Conservation (phyloP, 2,113 vertebrate genomes). For the Ptychochromis oligacanthus region DNA sequence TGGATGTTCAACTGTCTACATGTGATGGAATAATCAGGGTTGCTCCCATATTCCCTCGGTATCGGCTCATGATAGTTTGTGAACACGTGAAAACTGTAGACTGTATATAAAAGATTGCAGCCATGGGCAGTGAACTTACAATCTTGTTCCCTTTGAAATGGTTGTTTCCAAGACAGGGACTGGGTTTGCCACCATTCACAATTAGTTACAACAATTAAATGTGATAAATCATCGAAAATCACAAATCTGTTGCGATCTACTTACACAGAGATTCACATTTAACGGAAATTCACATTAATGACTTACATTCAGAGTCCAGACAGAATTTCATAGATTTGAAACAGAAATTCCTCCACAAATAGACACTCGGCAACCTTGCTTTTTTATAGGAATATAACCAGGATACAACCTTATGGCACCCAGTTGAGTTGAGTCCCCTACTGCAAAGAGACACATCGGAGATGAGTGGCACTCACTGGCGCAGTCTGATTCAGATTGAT, state of each 20-base stretch:
- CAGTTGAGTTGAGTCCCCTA: background rate
- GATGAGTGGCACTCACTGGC: background rate
- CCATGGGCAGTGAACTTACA: background rate
- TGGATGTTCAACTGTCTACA: too few relatives aligned
- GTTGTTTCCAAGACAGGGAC: background rate
- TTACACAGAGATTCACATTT: too few relatives aligned
- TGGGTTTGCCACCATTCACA: background rate
- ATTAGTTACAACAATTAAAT: background rate
- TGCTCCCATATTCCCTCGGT: too few relatives aligned
- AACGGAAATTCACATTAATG: background rate
- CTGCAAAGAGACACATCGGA: background rate
- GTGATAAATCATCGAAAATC: background rate
- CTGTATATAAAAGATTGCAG: conserved; percentile 2
- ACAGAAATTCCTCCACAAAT: background rate
- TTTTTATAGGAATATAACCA: background rate
- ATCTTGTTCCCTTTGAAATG: background rate
- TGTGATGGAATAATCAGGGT: too few relatives aligned
- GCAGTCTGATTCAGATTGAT: background rate
- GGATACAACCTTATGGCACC: background rate
- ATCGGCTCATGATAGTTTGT: too few relatives aligned
- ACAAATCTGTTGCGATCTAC: background rate
- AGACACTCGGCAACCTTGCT: too few relatives aligned
- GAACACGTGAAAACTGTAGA: too few relatives aligned
- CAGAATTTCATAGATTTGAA: background rate
- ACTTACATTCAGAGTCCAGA: background rate